Percentiles rank a stretch among this genome's conserved stretches.
These are phyloP conservation scores for Arctocebus calabarensis DNA, from an alignment of 2,797 vertebrate genomes.

Conservation along the genomic window DNA sequence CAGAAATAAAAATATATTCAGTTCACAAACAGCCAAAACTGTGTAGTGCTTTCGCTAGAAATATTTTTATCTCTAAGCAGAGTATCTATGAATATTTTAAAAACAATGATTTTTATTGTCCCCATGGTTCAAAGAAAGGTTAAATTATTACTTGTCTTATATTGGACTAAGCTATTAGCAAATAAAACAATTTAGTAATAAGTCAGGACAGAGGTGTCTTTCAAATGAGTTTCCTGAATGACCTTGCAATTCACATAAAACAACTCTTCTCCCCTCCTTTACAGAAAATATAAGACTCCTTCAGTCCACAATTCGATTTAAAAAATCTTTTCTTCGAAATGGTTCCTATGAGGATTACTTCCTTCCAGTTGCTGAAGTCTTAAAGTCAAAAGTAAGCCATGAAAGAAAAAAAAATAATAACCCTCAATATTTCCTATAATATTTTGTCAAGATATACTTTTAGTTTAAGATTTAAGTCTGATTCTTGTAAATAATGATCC, in stretches of 20 bases:
- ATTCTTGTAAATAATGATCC: not conserved
- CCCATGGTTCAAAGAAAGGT: constrained; percentile 68
- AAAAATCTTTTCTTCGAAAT: constrained; percentile 84
- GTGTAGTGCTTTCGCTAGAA: constrained; percentile 24
- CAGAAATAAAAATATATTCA: constrained; percentile 55
- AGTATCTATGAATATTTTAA: constrained; percentile 70
- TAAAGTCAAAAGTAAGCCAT: constrained; percentile 88
- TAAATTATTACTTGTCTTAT: constrained; percentile 64
- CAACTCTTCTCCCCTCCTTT: constrained; percentile 77
- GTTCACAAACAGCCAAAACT: constrained; percentile 40
- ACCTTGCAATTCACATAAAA: constrained; percentile 57
- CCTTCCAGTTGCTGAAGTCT: constrained; percentile 84
- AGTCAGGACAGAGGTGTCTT: constrained; percentile 66
- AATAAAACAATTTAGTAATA: constrained; percentile 49
- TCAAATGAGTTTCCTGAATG: constrained; percentile 68
- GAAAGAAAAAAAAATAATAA: not conserved
- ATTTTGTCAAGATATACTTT: not conserved
- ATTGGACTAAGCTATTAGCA: constrained; percentile 54
- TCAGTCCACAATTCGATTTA: constrained; percentile 83
- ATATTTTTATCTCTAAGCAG: constrained; percentile 69
- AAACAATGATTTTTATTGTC: constrained; percentile 60
- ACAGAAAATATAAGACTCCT: constrained; percentile 87
- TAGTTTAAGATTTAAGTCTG: constrained; percentile 38
- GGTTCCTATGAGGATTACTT: constrained; percentile 83
- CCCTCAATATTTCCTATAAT: not conserved